phyloP scores from a whole-genome alignment of 2,113 vertebrate genomes.

The Gymnocephalus cernua region DNA sequence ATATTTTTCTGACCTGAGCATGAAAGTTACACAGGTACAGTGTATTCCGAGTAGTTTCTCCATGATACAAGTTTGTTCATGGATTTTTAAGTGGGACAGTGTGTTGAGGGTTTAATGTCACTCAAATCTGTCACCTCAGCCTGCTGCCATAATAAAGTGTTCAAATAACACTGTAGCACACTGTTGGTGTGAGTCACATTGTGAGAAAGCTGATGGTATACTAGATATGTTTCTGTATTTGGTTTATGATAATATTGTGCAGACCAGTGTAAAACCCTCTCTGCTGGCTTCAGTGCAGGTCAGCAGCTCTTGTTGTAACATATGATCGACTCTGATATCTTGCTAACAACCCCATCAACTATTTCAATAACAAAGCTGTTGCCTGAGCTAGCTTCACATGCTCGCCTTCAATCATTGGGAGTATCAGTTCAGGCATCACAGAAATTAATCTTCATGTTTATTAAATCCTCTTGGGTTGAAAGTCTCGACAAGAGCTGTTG shows the following conservation, averaged over 20 bases:
- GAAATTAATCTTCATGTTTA: conserved; percentile 36
- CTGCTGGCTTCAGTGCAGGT: conserved; percentile 9
- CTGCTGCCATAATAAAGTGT: not conserved
- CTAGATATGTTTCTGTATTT: not conserved
- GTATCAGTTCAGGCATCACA: conserved; percentile 5
- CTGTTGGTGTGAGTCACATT: not conserved
- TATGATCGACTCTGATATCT: conserved; percentile 2
- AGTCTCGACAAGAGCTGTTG: conserved; percentile 46
- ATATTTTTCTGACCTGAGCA: not conserved
- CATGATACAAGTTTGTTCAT: not conserved
- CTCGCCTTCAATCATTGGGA: conserved; percentile 24
- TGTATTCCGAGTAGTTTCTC: not conserved
- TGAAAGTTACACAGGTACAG: too few species aligned
- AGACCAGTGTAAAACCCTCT: not conserved
- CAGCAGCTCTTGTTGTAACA: conserved; percentile 3
- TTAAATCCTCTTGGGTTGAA: conserved; percentile 21
- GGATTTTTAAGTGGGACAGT: not conserved
- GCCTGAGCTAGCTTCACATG: not conserved
- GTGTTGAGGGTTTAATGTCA: not conserved
- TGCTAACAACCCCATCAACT: not conserved
- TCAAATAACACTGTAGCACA: not conserved
- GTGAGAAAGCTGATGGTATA: not conserved
- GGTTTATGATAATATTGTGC: not conserved
- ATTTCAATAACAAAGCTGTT: not conserved
- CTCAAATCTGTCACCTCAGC: not conserved